These are phyloP conservation scores for Venturia canescens DNA, from an alignment of 1,140 invertebrate species.

Conservation along the genomic window DNA sequence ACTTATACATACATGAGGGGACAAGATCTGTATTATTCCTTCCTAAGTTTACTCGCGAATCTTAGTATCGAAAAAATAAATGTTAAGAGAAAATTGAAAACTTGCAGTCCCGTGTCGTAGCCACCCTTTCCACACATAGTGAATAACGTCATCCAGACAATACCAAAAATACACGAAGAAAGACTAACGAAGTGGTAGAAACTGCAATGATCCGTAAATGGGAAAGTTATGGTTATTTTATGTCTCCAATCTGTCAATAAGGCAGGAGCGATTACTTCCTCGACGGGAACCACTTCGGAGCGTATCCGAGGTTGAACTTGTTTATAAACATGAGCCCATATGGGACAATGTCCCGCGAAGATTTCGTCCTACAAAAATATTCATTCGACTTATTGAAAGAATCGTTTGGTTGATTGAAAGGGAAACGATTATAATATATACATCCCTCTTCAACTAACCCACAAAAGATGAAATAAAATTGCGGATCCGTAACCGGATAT, in stretches of 20 bases:
- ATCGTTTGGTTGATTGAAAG: slow-evolving; percentile 22
- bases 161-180: slow-evolving; percentile 60
- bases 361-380: slow-evolving; percentile 50
- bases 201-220: slow-evolving; percentile 53
- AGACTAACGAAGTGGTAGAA: slow-evolving; percentile 56
- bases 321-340: slow-evolving; percentile 58
- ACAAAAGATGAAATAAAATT: slow-evolving; percentile 62
- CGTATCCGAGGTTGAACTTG: slow-evolving; percentile 9
- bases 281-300: slow-evolving; percentile 6
- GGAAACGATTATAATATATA: slow-evolving; percentile 27
- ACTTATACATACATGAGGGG: too few species aligned
- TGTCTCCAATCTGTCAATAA: slow-evolving; percentile 53
- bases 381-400: too few species aligned
- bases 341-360: slow-evolving; percentile 60
- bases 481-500: slow-evolving; percentile 58
- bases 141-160: slow-evolving; percentile 60
- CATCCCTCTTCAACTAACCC: slow-evolving; percentile 56
- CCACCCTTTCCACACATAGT: slow-evolving; percentile 62
- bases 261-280: not conserved
- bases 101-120: slow-evolving; percentile 56
- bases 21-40: not conserved
- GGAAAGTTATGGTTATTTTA: slow-evolving; percentile 51
- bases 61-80: too few species aligned
- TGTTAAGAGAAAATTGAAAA: slow-evolving; percentile 30
- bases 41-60: too few species aligned